Evolutionary conservation across 2,113 vertebrate genomes (phyloP).

Genomic region (Porphyrio hochstetteri): DNA sequence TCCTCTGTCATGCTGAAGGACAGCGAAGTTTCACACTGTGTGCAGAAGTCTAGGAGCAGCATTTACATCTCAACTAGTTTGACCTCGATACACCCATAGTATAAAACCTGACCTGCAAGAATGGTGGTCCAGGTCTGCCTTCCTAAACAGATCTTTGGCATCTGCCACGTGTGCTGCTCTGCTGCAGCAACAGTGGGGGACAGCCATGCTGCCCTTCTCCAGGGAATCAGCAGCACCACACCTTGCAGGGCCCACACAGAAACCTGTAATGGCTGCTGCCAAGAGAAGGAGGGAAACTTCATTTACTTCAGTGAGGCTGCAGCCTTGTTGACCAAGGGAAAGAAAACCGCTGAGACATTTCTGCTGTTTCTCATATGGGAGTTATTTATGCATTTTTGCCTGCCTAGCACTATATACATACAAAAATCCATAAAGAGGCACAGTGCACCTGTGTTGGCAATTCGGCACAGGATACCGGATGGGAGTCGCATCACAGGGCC

Average conservation of each 20-base stretch:
- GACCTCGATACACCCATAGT: not conserved
- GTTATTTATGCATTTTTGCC: not conserved
- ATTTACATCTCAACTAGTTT: not conserved
- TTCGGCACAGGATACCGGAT: not conserved
- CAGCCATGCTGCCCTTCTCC: not conserved
- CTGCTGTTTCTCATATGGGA: not conserved
- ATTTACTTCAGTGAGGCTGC: not conserved
- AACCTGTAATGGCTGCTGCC: fast-evolving
- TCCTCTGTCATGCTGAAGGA: not conserved
- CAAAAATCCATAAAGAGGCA: not conserved
- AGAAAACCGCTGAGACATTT: not conserved
- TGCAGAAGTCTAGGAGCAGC: not conserved
- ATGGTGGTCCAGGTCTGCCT: not conserved
- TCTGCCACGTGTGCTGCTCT: fast-evolving
- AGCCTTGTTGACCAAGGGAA: not conserved
- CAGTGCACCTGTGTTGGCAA: too few species aligned
- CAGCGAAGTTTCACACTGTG: not conserved
- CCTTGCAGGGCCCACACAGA: fast-evolving
- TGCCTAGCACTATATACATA: not conserved
- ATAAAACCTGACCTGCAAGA: not conserved
- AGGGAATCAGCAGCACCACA: not conserved
- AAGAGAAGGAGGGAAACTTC: too few species aligned
- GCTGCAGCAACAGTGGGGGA: not conserved
- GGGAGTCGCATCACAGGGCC: fast-evolving
- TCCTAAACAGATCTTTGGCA: fast-evolving